A percentile compares a stretch with the other conserved stretches of the same genome.
Evolutionary conservation across 30 jellyfish, hydroid and myxozoan genomes (phyloP).

Genomic region (Pseudorhiza aurosa): DNA sequence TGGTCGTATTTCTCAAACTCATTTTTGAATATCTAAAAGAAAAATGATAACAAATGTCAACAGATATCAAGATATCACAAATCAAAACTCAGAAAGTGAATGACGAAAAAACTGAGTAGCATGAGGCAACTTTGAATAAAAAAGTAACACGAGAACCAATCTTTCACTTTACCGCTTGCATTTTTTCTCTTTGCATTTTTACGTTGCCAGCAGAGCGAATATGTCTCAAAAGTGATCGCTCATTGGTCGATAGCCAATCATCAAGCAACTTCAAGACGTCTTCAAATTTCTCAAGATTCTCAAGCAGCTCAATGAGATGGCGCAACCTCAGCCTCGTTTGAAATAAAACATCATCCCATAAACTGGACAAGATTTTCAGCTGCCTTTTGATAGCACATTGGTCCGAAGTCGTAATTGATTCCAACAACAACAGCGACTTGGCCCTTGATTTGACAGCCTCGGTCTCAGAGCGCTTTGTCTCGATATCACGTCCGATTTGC

Average conservation of each 20-base stretch:
- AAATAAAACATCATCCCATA: slow-evolving; percentile 64
- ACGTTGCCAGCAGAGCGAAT: slow-evolving; percentile 47
- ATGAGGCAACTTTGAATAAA: too few relatives aligned
- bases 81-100: too few relatives aligned
- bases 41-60: neutral
- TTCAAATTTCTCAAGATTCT: slow-evolving; percentile 57
- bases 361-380: slow-evolving; percentile 44
- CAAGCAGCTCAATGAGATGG: slow-evolving; percentile 60
- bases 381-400: slow-evolving; percentile 47
- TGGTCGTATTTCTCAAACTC: slow-evolving; percentile 73
- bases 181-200: slow-evolving; percentile 46
- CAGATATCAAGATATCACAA: too few relatives aligned
- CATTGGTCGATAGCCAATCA: slow-evolving; percentile 45
- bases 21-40: slow-evolving; percentile 46
- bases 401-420: slow-evolving; percentile 46
- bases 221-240: slow-evolving; percentile 29
- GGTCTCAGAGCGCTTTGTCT: slow-evolving; percentile 24
- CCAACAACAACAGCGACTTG: slow-evolving; percentile 16
- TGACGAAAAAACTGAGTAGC: too few relatives aligned
- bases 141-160: neutral
- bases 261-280: slow-evolving; percentile 61
- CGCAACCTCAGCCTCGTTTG: slow-evolving; percentile 54
- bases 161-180: slow-evolving; percentile 39
- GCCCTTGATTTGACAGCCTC: slow-evolving; percentile 63
- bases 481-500: slow-evolving; percentile 54